Percentiles rank a stretch among this genome's conserved stretches.
Evolutionary conservation across 2,113 vertebrate genomes (phyloP).

Genomic region (Rhinoderma darwinii): DNA sequence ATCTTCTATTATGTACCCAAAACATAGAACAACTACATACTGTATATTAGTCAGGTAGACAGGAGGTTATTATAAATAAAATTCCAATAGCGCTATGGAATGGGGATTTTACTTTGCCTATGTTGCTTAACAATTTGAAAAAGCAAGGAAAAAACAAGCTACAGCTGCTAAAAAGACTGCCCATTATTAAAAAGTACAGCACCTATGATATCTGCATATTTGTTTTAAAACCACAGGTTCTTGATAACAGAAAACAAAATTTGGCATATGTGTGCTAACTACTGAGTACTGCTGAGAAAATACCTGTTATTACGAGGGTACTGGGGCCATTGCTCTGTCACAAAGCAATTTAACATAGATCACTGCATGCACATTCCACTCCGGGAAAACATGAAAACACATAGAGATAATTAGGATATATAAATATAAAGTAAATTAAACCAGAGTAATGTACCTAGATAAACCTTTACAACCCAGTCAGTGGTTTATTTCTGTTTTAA

Average conservation of each 20-base stretch:
- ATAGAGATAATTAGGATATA: constrained; percentile 56
- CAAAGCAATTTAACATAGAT: constrained; percentile 53
- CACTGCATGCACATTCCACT: constrained; percentile 40
- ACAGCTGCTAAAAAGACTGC: not conserved
- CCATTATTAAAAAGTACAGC: constrained; percentile 14
- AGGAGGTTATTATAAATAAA: no score
- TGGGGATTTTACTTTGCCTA: no score
- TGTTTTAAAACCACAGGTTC: constrained; percentile 23
- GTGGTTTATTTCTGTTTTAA: constrained; percentile 28
- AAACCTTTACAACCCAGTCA: constrained; percentile 43
- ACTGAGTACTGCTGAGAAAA: constrained; percentile 42
- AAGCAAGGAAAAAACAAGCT: not conserved
- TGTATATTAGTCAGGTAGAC: no score
- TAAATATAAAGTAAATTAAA: constrained; percentile 54
- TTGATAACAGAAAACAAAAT: constrained; percentile 34
- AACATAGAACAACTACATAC: no score
- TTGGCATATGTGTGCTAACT: constrained; percentile 34
- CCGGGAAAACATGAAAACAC: constrained; percentile 31
- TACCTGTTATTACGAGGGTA: constrained; percentile 36
- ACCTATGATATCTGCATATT: not conserved
- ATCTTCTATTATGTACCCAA: no score
- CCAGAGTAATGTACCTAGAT: constrained; percentile 35
- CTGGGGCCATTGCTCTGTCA: constrained; percentile 40
- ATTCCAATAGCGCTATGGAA: no score
- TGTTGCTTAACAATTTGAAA: not conserved